Evolutionary conservation across 2,113 vertebrate species (phyloP).

Genomic region (Bothrops jararaca): DNA sequence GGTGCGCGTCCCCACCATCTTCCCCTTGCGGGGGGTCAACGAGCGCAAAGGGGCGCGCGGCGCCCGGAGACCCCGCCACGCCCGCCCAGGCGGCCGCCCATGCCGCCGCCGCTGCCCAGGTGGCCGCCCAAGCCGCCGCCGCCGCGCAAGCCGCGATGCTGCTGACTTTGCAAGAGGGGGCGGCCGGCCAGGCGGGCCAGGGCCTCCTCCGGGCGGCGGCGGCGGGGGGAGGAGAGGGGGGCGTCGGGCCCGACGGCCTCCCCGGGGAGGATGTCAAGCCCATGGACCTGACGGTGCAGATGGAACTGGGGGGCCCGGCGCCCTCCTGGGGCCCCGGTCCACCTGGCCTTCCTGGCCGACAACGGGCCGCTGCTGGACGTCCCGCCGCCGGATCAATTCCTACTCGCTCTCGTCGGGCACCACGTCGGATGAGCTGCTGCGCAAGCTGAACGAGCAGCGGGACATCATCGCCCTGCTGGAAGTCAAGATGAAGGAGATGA

Average conservation of each 20-base stretch:
- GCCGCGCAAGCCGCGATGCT: conserved; percentile 61
- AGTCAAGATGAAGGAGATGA: conserved; percentile 99
- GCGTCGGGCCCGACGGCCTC: conserved; percentile 23
- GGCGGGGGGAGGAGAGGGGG: conserved; percentile 21
- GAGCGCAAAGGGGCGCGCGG: conserved; percentile 82
- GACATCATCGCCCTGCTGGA: conserved; percentile 97
- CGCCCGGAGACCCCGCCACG: conserved; percentile 52
- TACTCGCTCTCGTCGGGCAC: conserved; percentile 94
- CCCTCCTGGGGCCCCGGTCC: background rate
- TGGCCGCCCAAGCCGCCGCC: conserved; percentile 28
- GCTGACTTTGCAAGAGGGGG: conserved; percentile 53
- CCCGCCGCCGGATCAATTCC: conserved; percentile 86
- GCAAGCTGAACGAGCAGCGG: conserved; percentile 94
- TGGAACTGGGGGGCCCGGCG: conserved; percentile 64
- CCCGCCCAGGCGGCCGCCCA: conserved; percentile 39
- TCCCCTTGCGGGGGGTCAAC: conserved; percentile 89
- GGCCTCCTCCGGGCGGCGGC: conserved; percentile 40
- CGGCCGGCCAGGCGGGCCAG: conserved; percentile 35
- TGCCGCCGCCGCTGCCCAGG: conserved; percentile 46
- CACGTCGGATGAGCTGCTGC: conserved; percentile 90
- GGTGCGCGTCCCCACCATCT: conserved; percentile 91
- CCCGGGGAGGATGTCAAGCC: conserved; percentile 81
- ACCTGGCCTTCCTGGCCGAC: conserved; percentile 47
- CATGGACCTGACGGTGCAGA: conserved; percentile 77
- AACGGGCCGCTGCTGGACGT: conserved; percentile 57